Base-by-base conservation (phyloP, 2,797 vertebrate genomes). In the Lepidocolaptes lacrymiger region DNA sequence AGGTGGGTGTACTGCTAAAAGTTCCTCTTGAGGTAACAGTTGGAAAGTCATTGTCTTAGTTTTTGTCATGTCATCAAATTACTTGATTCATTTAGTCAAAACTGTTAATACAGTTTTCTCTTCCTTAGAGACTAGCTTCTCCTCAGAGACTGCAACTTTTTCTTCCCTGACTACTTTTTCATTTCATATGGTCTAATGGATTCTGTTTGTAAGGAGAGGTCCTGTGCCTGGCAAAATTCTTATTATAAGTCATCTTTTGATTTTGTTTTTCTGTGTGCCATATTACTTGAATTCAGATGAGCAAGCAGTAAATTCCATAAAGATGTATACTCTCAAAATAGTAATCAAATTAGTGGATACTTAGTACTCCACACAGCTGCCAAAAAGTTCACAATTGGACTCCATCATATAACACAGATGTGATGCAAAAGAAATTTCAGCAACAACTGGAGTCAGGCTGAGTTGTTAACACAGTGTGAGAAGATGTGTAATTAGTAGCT, bases 401-500 rank as follows among this genome's bases (percentile, higher is more conserved):
- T 76, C 75, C 28, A 30, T 96, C 66, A 15, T 32, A 19, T 16
- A 79, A 85, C 61, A 84, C 84, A 93, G 81, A 73, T 69, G 67
- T 76, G 74, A 76, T 91, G 69, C 59, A 79, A 77, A 92, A 88
- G 76, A 69, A 89, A 71, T 82, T 76, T 86, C 36, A 3, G 56
- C 76, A 78, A 71, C 83, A 32, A 12, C 44, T 46, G 87, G 41
- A 84, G 79, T 76, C 73, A 72, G 55, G 28, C 41, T 32, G 89
- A 81, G 87, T 41, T 88, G 84, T 94, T 94, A 94, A 66, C 64
- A 10, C 73, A 75, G 83, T 82, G 61, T 79, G 84, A 92, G 80
- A 51, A 27, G 52, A 77, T 84, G 52, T 86, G 64, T 58, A 59
- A 69, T 66, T 93, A 56, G 78, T 72, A 87, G 74, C 85, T 93